Evolutionary conservation across 1,140 invertebrate genomes (phyloP), one percentile per base, ranked within the genome.

Genomic region (Ganaspis sp.): DNA sequence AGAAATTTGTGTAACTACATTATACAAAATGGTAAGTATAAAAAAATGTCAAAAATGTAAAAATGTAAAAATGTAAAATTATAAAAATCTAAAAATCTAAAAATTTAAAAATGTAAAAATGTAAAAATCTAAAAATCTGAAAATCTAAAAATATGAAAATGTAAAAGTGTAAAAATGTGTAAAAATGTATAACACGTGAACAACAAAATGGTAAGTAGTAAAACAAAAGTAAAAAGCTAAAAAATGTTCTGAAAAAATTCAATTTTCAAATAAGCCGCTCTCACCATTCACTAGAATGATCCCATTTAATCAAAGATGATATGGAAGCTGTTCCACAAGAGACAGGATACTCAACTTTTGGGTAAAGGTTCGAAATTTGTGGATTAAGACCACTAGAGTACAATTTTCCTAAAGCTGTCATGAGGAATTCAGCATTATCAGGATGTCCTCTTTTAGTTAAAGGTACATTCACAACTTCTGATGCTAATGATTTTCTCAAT

Each of bases 261-360:
- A 1, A 49, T n/a, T 19, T 19, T n/a, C 6, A 3, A 49, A n/a
- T n/a, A 49, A 17, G 1, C 17, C 12, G n/a, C 17, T 49, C 45
- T 49, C 87, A 94, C 94, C 94, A 94, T 83, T 94, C 92, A 82
- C 95, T 93, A 42, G 92, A 93, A 89, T 99, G 98, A 79, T 95
- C 93, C 96, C 96, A 97, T 75, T 92, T 89, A 23, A 96, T 91
- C 1, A 95, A 84, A 5, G 94, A 92, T 6, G 93, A 92, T 42
- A 96, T 90, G 85, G 93, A 93, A 9, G 93, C 92, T 4, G 95
- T 96, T 26, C 93, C 93, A 58, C 91, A 87, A 1, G 94, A 90
- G 9, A 96, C 95, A 3, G 95, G 95, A 83, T 92, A 95, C 19
- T 92, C 82, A 0, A 94, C 89, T 75, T 85, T 83, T 9, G 93